These are phyloP conservation scores for Oncorhynchus mykiss DNA, from an alignment of 2,113 vertebrate genomes.

Conservation along the genomic window DNA sequence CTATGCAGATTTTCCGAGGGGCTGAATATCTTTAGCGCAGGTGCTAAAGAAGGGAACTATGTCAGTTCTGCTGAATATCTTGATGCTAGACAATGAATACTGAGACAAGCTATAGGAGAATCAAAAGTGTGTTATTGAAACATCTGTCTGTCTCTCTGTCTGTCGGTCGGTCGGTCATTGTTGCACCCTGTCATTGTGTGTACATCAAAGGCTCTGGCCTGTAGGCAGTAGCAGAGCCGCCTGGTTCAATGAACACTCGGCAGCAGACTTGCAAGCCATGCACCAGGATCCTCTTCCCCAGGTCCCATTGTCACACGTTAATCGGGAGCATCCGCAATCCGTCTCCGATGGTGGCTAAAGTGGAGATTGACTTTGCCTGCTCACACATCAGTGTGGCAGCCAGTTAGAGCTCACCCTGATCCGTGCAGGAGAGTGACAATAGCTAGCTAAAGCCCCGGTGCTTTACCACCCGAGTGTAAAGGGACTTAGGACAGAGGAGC, in stretches of 20 bases:
- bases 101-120: not conserved
- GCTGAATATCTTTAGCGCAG: slow-evolving; percentile 59
- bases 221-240: not conserved
- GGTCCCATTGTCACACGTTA: not conserved
- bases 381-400: not conserved
- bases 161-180: slow-evolving; percentile 12
- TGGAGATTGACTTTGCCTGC: slow-evolving; percentile 8
- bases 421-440: slow-evolving; percentile 8
- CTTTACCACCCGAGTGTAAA: slow-evolving; percentile 1
- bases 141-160: not conserved
- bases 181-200: slow-evolving; percentile 5
- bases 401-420: not conserved
- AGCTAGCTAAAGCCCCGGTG: not conserved
- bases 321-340: slow-evolving; percentile 18
- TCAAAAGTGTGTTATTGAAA: slow-evolving; percentile 15
- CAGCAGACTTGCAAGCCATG: not conserved
- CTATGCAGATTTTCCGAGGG: slow-evolving; percentile 48
- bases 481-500: not conserved
- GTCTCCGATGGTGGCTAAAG: not conserved
- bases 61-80: not conserved
- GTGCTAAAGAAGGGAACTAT: slow-evolving; percentile 42
- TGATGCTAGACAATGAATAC: slow-evolving; percentile 6
- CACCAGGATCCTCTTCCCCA: slow-evolving; percentile 1
- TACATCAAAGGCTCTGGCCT: not conserved
- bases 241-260: slow-evolving; percentile 4